Percentiles rank a stretch among this genome's conserved stretches.
Conservation (phyloP, 2,797 vertebrate genomes). For the Muraenolepis orangiensis region DNA sequence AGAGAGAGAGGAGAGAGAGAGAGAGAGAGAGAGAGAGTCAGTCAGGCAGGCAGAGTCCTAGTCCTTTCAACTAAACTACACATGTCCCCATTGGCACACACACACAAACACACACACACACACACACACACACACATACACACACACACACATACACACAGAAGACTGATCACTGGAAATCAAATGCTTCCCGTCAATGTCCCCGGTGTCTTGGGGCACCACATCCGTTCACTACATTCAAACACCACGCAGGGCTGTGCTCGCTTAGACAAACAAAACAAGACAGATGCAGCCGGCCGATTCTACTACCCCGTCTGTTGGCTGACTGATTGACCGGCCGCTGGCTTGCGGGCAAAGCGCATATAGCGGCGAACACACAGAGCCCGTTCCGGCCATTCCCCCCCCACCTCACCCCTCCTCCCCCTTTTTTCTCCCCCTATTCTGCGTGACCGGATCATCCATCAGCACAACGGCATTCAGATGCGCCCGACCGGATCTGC, state of each 20-base stretch:
- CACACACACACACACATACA: not conserved
- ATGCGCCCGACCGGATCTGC: constrained; percentile 35
- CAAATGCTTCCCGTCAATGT: not conserved
- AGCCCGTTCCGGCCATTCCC: constrained; percentile 17
- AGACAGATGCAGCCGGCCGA: constrained; percentile 4
- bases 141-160: not conserved
- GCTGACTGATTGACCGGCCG: constrained; percentile 5
- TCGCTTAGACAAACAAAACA: constrained; percentile 4
- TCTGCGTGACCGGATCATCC: constrained; percentile 18
- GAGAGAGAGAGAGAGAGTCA: constrained; percentile 7
- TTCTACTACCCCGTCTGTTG: constrained; percentile 3
- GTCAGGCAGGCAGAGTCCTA: constrained; percentile 22
- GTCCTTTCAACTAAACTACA: constrained; percentile 2
- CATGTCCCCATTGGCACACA: constrained; percentile 15
- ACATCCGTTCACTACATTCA: too few relatives aligned
- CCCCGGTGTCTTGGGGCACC: too few relatives aligned
- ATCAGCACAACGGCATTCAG: constrained; percentile 28
- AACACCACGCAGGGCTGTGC: not conserved
- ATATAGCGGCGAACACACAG: constrained; percentile 14
- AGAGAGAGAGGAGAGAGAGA: not conserved
- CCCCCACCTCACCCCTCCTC: too few relatives aligned
- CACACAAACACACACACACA: constrained; percentile 3
- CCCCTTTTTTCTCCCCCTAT: not conserved
- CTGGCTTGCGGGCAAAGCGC: constrained; percentile 8
- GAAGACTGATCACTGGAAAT: not conserved